A percentile compares a stretch with the other conserved stretches of the same genome.
phyloP scores from a whole-genome alignment of 2,888 invertebrate genomes.

The Caenorhabditis sp. region DNA sequence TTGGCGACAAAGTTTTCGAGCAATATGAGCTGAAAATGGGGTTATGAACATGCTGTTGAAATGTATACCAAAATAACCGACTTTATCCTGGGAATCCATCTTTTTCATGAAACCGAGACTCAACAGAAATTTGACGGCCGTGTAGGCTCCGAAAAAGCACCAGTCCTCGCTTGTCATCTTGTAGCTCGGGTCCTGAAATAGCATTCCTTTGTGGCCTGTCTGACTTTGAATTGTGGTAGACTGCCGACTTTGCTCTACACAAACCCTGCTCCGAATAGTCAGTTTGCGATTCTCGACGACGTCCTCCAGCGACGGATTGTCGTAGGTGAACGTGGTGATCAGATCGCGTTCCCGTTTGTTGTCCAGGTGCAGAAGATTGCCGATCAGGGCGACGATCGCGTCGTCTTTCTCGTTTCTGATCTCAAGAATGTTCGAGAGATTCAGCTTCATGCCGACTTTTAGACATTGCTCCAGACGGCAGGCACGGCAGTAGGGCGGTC shows the following conservation, averaged over 20 bases:
- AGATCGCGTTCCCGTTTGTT: slow-evolving; percentile 12
- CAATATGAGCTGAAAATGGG: background rate
- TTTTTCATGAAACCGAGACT: slow-evolving; percentile 21
- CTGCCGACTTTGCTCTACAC: background rate
- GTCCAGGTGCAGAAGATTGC: slow-evolving; percentile 28
- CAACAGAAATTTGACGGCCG: slow-evolving; percentile 28
- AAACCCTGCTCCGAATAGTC: slow-evolving; percentile 1
- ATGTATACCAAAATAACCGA: background rate
- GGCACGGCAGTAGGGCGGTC: slow-evolving; percentile 26
- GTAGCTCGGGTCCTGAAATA: slow-evolving; percentile 26
- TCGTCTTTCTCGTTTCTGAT: slow-evolving; percentile 17
- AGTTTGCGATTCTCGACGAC: slow-evolving; percentile 8
- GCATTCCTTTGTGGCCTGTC: background rate
- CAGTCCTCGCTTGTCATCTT: slow-evolving; percentile 35
- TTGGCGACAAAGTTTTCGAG: background rate
- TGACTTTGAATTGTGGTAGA: too few relatives aligned
- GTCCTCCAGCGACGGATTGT: slow-evolving; percentile 35
- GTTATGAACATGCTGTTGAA: too few relatives aligned
- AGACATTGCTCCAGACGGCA: slow-evolving; percentile 22
- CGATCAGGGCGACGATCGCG: slow-evolving; percentile 18
- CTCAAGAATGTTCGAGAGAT: slow-evolving; percentile 9
- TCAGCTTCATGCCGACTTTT: slow-evolving; percentile 28
- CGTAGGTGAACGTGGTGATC: slow-evolving; percentile 23
- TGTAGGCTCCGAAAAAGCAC: slow-evolving; percentile 36
- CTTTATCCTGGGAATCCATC: slow-evolving; percentile 20